A percentile compares a stretch with the other conserved stretches of the same genome.
These are phyloP conservation scores for Meliscaeva auricollis DNA, from an alignment of 2,888 invertebrate genomes.

Conservation along the genomic window DNA sequence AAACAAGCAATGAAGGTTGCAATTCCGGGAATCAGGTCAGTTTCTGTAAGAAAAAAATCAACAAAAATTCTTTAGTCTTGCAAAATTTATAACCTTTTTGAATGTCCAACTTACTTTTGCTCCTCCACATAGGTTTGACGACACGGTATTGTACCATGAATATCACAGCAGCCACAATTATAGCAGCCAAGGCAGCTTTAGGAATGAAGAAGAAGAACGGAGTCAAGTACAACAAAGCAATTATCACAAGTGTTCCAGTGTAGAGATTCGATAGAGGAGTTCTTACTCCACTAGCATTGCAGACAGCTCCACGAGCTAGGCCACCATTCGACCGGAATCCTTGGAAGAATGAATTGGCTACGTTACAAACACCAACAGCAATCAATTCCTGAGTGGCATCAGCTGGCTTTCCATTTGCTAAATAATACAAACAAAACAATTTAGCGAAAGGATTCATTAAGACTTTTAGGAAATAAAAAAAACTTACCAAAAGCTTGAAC, in stretches of 20 bases:
- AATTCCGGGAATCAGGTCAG: constrained; percentile 93
- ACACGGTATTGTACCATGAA: constrained; percentile 96
- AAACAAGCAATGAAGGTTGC: constrained; percentile 94
- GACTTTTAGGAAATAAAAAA: too few relatives aligned
- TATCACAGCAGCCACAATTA: constrained; percentile 96
- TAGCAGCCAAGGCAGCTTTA: constrained; percentile 93
- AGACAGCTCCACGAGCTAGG: constrained; percentile 93
- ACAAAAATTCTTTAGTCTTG: not conserved
- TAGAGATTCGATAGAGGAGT: constrained; percentile 94
- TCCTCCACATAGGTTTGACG: constrained; percentile 94
- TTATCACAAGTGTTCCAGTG: constrained; percentile 92
- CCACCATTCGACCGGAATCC: constrained; percentile 93
- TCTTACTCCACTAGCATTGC: constrained; percentile 94
- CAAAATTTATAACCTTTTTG: not conserved
- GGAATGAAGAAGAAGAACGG: constrained; percentile 95
- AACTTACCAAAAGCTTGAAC: constrained; percentile 82
- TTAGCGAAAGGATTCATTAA: too few relatives aligned
- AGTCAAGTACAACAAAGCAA: constrained; percentile 94
- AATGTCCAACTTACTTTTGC: constrained; percentile 89
- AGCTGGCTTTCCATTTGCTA: constrained; percentile 90
- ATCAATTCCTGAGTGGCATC: constrained; percentile 97
- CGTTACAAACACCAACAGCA: constrained; percentile 91
- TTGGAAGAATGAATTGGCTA: constrained; percentile 94
- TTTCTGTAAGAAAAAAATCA: constrained; percentile 86
- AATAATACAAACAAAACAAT: constrained; percentile 71